phyloP scores from a whole-genome alignment of 2,888 invertebrate genomes.

The Zaprionus bogoriensis region DNA sequence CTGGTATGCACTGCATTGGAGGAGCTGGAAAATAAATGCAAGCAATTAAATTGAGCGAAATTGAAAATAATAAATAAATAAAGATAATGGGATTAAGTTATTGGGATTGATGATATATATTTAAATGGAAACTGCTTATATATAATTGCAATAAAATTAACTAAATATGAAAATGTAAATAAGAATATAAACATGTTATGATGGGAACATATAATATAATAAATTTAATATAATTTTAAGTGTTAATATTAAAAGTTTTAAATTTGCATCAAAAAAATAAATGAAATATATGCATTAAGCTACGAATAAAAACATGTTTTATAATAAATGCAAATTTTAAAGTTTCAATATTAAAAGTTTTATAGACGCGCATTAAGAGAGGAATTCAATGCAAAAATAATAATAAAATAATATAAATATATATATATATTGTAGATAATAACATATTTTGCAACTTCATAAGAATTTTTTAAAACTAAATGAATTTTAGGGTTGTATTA shows the following conservation, averaged over 20 bases:
- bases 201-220: too few relatives aligned
- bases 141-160: neutral
- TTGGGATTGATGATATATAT: neutral
- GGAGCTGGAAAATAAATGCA: neutral
- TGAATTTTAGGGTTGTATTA: too few relatives aligned
- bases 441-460: too few relatives aligned
- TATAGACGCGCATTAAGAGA: too few relatives aligned
- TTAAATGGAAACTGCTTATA: neutral
- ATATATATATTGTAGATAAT: neutral
- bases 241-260: too few relatives aligned
- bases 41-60: neutral
- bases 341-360: too few relatives aligned
- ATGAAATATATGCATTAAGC: neutral
- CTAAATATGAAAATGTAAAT: neutral
- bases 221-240: neutral
- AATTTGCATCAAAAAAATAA: too few relatives aligned
- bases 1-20: neutral
- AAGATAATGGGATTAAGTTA: neutral
- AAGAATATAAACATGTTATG: too few relatives aligned
- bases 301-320: too few relatives aligned
- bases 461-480: too few relatives aligned
- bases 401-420: neutral
- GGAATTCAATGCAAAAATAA: too few relatives aligned
- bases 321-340: too few relatives aligned
- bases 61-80: neutral